Evolutionary conservation across 2,888 invertebrate genomes (phyloP).

Genomic region (Ornithoptera priamus): DNA sequence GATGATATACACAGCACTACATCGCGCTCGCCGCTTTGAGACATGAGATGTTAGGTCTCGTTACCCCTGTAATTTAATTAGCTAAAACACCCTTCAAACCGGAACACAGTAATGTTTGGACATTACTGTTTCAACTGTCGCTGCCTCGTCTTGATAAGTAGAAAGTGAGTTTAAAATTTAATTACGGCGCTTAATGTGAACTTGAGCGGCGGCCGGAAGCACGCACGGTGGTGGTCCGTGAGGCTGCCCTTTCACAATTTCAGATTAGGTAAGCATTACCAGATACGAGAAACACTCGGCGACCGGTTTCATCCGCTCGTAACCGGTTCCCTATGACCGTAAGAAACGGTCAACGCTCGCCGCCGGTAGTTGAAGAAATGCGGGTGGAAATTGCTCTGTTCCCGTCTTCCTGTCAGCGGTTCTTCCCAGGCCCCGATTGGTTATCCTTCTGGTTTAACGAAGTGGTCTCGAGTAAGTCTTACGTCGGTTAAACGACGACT

Average conservation of each 20-base stretch:
- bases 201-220: slow-evolving; percentile 15
- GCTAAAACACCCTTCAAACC: no score
- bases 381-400: slow-evolving; percentile 25
- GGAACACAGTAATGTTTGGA: no score
- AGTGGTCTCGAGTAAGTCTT: no score
- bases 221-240: background rate
- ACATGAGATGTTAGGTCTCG: no score
- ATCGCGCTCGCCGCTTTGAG: no score
- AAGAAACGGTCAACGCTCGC: slow-evolving; percentile 21
- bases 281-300: slow-evolving; percentile 4
- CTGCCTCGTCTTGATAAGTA: slow-evolving; percentile 3
- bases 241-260: slow-evolving; percentile 24
- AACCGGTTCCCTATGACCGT: slow-evolving; percentile 5
- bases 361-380: slow-evolving; percentile 22
- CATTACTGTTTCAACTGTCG: background rate
- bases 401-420: slow-evolving; percentile 6
- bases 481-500: no score
- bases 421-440: slow-evolving; percentile 3
- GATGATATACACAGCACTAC: no score
- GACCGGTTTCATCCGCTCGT: slow-evolving; percentile 1
- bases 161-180: slow-evolving; percentile 24
- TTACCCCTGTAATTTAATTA: no score
- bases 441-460: background rate
- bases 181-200: slow-evolving; percentile 13
- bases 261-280: slow-evolving; percentile 22